Evolutionary conservation across 37 sponge, comb jelly and placozoan genomes (phyloP).

Genomic region (Crambe crambe): DNA sequence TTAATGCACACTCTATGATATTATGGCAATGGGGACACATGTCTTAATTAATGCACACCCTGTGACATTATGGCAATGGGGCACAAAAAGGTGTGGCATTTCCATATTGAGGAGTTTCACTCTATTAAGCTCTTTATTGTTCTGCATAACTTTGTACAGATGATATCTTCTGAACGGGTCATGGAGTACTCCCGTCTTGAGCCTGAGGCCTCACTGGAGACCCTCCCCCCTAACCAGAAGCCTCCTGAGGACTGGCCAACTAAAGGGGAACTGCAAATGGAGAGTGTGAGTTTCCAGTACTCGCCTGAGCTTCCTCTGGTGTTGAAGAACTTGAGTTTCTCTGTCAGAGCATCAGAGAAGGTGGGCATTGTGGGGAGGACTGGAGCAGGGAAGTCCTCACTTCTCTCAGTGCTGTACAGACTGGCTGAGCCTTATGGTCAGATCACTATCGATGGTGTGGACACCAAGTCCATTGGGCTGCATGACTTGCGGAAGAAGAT

Average conservation of each 20-base stretch:
- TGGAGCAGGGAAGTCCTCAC: constrained; percentile 94
- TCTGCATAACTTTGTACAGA: constrained; percentile 32
- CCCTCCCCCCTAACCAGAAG: constrained; percentile 19
- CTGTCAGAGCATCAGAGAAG: constrained; percentile 68
- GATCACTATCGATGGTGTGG: constrained; percentile 78
- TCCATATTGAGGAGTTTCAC: background rate
- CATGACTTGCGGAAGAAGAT: constrained; percentile 80
- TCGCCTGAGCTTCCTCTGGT: constrained; percentile 42
- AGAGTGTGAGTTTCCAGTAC: constrained; percentile 53
- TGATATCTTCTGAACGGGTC: constrained; percentile 80
- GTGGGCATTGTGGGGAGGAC: constrained; percentile 93
- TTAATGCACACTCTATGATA: no score
- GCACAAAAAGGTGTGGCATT: no score
- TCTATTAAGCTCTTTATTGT: background rate
- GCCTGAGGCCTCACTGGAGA: constrained; percentile 32
- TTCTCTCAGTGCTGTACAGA: constrained; percentile 81
- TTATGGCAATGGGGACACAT: no score
- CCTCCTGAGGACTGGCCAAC: constrained; percentile 71
- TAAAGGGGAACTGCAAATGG: constrained; percentile 41
- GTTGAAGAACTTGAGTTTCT: constrained; percentile 51
- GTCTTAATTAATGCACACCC: no score
- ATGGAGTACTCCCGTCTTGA: constrained; percentile 59
- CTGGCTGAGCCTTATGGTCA: constrained; percentile 84
- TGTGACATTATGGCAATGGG: no score
- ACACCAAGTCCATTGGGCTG: constrained; percentile 73